These are phyloP conservation scores for Phymorhynchus buccinoides DNA, from an alignment of 1,140 invertebrate genomes.

Conservation along the genomic window DNA sequence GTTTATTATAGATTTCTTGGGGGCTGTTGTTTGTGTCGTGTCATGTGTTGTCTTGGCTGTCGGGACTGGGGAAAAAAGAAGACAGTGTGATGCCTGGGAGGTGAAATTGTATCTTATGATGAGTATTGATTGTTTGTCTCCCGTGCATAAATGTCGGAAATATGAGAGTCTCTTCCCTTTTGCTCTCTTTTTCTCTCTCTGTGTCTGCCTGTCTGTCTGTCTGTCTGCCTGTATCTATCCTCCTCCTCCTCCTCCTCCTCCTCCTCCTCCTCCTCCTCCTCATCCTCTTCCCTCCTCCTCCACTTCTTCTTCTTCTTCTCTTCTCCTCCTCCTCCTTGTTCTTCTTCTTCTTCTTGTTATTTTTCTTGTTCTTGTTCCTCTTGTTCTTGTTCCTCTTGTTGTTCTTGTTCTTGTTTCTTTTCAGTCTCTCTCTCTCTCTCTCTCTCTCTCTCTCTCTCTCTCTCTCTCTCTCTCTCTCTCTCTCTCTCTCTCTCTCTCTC, in stretches of 20 bases:
- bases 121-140: too few relatives aligned
- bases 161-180: background rate
- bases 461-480: background rate
- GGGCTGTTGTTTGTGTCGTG: too few relatives aligned
- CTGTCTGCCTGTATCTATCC: too few relatives aligned
- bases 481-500: background rate
- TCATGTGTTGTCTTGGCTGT: too few relatives aligned
- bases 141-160: too few relatives aligned
- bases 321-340: background rate
- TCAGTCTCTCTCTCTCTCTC: conserved; percentile 3
- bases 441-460: background rate
- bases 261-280: background rate
- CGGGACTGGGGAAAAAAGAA: too few relatives aligned
- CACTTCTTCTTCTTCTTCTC: background rate
- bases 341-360: background rate
- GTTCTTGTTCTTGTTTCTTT: background rate
- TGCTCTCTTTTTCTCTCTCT: background rate
- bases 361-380: background rate
- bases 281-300: background rate
- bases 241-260: background rate
- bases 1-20: too few relatives aligned
- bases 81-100: too few relatives aligned
- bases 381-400: background rate
- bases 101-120: too few relatives aligned
- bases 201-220: too few relatives aligned